These are phyloP conservation scores for Enteromius thamalakanensis DNA, from an alignment of 2,797 vertebrate species.

Conservation along the genomic window DNA sequence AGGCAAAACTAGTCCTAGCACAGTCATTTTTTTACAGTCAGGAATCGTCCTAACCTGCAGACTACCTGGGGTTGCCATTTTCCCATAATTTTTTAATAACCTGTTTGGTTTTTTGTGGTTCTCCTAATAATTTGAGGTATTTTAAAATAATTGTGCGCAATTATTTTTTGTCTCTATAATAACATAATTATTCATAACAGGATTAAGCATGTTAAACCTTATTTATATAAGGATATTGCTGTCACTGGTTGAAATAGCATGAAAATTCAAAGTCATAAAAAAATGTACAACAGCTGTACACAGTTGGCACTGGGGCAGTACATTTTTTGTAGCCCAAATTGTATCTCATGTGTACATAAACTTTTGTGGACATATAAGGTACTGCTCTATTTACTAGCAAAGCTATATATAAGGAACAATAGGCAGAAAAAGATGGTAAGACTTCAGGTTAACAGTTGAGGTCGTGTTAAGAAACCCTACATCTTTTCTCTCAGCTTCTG, in stretches of 20 bases:
- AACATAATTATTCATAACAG: background rate
- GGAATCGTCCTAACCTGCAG: background rate
- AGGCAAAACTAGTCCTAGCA: background rate
- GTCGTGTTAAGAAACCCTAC: constrained; percentile 4
- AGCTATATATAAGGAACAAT: background rate
- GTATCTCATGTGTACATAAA: background rate
- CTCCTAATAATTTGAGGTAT: background rate
- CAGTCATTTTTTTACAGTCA: background rate
- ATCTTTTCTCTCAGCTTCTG: constrained; percentile 24
- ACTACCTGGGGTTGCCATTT: background rate
- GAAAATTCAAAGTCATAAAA: background rate
- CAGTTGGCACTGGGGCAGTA: background rate
- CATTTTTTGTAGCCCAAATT: background rate
- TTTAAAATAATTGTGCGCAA: background rate
- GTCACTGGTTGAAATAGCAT: background rate
- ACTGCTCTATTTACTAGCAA: background rate
- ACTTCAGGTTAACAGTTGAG: background rate
- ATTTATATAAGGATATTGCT: background rate
- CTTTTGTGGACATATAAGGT: background rate
- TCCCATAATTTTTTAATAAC: background rate
- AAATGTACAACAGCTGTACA: background rate
- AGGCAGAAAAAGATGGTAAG: background rate
- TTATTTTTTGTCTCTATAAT: background rate
- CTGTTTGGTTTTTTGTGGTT: background rate
- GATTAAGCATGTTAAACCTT: background rate